A percentile compares a stretch with the other conserved stretches of the same genome.
These are phyloP conservation scores for Leptobrachium ailaonicum DNA, from an alignment of 2,113 vertebrate species.

Conservation along the genomic window DNA sequence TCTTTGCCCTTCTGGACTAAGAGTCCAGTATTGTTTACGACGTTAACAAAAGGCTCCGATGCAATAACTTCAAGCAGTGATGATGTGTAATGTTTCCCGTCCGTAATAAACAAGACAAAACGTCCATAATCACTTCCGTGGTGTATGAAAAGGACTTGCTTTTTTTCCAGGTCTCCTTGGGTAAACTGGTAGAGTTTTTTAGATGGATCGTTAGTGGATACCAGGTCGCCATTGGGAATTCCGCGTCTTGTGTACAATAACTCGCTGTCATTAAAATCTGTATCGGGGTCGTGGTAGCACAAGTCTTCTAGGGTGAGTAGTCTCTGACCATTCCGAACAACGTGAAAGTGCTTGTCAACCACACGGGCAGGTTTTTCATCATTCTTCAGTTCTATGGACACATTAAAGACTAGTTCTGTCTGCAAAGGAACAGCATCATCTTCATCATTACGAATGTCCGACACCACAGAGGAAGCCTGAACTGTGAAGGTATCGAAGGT, in stretches of 20 bases:
- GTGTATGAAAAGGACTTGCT: slow-evolving; percentile 79
- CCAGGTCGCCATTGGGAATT: slow-evolving; percentile 85
- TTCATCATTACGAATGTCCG: slow-evolving; percentile 42
- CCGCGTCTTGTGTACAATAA: slow-evolving; percentile 80
- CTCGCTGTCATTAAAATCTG: slow-evolving; percentile 79
- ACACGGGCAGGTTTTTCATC: slow-evolving; percentile 82
- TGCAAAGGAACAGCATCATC: slow-evolving; percentile 58
- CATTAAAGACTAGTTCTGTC: slow-evolving; percentile 71
- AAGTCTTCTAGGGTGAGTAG: slow-evolving; percentile 81
- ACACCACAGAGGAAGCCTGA: slow-evolving; percentile 64
- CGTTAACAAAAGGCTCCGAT: slow-evolving; percentile 73
- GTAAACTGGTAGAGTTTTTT: slow-evolving; percentile 81
- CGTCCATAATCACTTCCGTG: slow-evolving; percentile 70
- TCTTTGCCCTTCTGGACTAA: slow-evolving; percentile 78
- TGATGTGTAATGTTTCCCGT: slow-evolving; percentile 80
- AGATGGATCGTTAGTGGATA: slow-evolving; percentile 72
- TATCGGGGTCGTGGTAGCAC: slow-evolving; percentile 80
- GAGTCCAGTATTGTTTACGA: slow-evolving; percentile 79
- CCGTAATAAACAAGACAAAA: slow-evolving; percentile 88
- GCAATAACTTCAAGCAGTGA: slow-evolving; percentile 81
- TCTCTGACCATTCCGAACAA: slow-evolving; percentile 75
- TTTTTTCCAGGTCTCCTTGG: slow-evolving; percentile 78
- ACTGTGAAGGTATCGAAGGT: slow-evolving; percentile 74
- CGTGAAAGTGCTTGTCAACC: slow-evolving; percentile 78
- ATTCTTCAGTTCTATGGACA: slow-evolving; percentile 82